Evolutionary conservation across 1,140 invertebrate genomes (phyloP), one percentile per base, ranked within the genome.

Genomic region (Physella acuta): DNA sequence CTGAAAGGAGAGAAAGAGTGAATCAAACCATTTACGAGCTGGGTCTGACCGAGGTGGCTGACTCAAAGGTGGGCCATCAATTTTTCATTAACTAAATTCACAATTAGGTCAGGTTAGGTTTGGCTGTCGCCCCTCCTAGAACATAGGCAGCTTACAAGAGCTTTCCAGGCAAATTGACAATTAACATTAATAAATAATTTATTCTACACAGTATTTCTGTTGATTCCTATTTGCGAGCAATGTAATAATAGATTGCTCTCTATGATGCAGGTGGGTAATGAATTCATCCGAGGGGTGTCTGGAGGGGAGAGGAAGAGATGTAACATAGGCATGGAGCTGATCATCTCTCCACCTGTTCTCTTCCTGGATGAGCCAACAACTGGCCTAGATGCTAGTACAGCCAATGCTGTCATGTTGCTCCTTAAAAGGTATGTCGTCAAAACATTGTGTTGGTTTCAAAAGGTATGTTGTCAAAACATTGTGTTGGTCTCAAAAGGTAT

Each of bases 331-430:
- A 85, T 85, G 83, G 84, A 85, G 72, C 72, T 85, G 75, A 82
- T 85, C 68, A 84, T 80, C 59, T 78, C 78, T 16, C 83, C 84
- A 28, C 76, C 75, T n/a, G 78, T 85, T 3, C 74, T 85, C 26
- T 85, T 85, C 69, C 77, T 85, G 16, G 84, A 86, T 75, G 84
- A 86, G 70, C 84, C 84, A 26, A 85, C 84, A n/a, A 84, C 84
- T 61, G 84, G 84, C 17, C 77, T 86, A 2, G 85, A 86, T 75
- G 79, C 85, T 37, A 82, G 76, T 68, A 85, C 84, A 28, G 84
- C 85, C 24, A 77, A 80, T 70, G 79, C 80, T 65, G 84, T 86
- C 55, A 85, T 85, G 79, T 34, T 75, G 33, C 70, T 81, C n/a
- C 71, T 86, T 11, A 77, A 78, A 70, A 79, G 75, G 83, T 85